Percentiles rank a stretch among this genome's conserved stretches.
Conservation (phyloP, 2,113 vertebrate species). For the Ardeotis arabs region DNA sequence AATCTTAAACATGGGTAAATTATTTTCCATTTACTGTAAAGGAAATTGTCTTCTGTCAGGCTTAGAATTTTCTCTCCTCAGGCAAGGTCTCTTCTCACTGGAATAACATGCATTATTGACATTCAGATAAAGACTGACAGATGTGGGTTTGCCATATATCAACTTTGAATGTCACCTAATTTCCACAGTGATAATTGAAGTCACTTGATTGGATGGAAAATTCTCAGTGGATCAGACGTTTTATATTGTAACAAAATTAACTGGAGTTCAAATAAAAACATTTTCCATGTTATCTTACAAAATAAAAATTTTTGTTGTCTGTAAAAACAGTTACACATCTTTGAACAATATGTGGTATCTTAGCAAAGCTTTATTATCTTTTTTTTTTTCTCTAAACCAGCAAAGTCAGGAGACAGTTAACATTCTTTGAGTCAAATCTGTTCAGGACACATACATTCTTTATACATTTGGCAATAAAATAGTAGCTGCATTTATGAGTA, state of each 20-base stretch:
- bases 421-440: background rate
- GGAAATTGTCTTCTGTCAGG: background rate
- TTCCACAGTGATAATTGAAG: background rate
- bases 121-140: background rate
- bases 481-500: background rate
- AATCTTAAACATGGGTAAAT: background rate
- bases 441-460: background rate
- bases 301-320: background rate
- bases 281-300: background rate
- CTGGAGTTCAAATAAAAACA: background rate
- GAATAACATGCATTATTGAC: background rate
- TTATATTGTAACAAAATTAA: background rate
- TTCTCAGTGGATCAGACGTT: background rate
- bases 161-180: slow-evolving; percentile 17
- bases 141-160: background rate
- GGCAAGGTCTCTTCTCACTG: background rate
- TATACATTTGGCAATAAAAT: background rate
- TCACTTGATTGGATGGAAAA: background rate
- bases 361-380: background rate
- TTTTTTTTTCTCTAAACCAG: background rate
- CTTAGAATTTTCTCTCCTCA: background rate
- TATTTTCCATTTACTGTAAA: background rate
- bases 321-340: background rate
- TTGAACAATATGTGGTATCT: background rate
- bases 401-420: background rate